phyloP scores from a whole-genome alignment of 2,888 invertebrate species.

The Myopa tessellatipennis region DNA sequence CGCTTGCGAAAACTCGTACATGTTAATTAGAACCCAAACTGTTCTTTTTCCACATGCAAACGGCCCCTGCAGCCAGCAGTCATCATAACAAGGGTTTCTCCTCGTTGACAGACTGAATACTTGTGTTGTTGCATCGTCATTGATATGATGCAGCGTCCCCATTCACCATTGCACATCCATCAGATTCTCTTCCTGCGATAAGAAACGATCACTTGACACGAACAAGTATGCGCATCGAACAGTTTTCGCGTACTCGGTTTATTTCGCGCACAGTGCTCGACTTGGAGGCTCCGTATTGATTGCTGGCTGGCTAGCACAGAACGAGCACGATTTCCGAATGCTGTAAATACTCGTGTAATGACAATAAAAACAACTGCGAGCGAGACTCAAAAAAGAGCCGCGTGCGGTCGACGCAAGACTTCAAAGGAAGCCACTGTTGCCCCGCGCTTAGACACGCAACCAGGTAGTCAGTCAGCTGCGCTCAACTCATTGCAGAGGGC shows the following conservation, averaged over 20 bases:
- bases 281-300: constrained; percentile 41
- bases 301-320: constrained; percentile 42
- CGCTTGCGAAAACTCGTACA: not conserved
- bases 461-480: not conserved
- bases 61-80: not conserved
- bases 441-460: constrained; percentile 20
- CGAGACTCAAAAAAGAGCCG: constrained; percentile 30
- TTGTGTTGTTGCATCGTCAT: not conserved
- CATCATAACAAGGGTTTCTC: not conserved
- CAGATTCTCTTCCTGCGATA: constrained; percentile 26
- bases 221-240: constrained; percentile 12
- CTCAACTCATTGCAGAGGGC: constrained; percentile 16
- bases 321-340: constrained; percentile 30
- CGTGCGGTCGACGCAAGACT: constrained; percentile 24
- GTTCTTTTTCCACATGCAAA: not conserved
- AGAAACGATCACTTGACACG: constrained; percentile 20
- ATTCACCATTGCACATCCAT: constrained; percentile 16
- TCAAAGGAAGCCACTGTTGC: constrained; percentile 33
- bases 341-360: constrained; percentile 38
- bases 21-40: not conserved
- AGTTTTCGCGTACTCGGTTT: constrained; percentile 1
- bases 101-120: not conserved
- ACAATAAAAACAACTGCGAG: constrained; percentile 29
- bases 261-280: constrained; percentile 5
- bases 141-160: not conserved